These are phyloP conservation scores for Laupala kohalensis DNA, from an alignment of 1,140 invertebrate genomes.

Conservation along the genomic window DNA sequence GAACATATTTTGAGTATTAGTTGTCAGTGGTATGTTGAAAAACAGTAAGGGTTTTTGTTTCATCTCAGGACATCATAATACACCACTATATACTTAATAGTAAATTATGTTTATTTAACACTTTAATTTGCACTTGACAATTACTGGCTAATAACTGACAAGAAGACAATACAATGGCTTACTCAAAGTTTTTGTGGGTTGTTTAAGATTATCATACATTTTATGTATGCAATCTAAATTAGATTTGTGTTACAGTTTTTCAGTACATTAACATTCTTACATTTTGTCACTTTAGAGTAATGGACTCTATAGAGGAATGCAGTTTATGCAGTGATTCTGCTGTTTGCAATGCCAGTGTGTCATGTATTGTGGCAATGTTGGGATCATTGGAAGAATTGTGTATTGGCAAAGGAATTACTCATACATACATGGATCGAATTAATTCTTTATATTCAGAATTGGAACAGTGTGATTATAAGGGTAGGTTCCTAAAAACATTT, in stretches of 20 bases:
- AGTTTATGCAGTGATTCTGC: constrained; percentile 51
- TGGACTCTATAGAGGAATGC: constrained; percentile 83
- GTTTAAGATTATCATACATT: too few species aligned
- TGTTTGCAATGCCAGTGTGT: constrained; percentile 63
- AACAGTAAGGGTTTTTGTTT: too few species aligned
- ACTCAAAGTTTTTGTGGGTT: too few species aligned
- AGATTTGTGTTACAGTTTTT: too few species aligned
- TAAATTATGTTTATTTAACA: too few species aligned
- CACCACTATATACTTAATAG: too few species aligned
- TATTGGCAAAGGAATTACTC: constrained; percentile 48
- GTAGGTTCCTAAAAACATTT: constrained; percentile 17
- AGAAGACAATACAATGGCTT: too few species aligned
- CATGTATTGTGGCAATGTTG: constrained; percentile 70
- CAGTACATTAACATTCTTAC: too few species aligned
- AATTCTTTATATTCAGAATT: constrained; percentile 56
- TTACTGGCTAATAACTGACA: too few species aligned
- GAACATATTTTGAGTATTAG: neutral
- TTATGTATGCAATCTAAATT: too few species aligned
- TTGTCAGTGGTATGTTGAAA: neutral
- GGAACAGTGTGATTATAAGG: constrained; percentile 65
- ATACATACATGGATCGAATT: constrained; percentile 44
- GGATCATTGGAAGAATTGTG: constrained; percentile 70
- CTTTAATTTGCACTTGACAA: too few species aligned
- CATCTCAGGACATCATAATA: too few species aligned
- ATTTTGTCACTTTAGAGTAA: constrained; percentile 53